Evolutionary conservation across 2,888 invertebrate genomes (phyloP), one percentile per base, ranked within the genome.

Genomic region (Pomacea canaliculata): DNA sequence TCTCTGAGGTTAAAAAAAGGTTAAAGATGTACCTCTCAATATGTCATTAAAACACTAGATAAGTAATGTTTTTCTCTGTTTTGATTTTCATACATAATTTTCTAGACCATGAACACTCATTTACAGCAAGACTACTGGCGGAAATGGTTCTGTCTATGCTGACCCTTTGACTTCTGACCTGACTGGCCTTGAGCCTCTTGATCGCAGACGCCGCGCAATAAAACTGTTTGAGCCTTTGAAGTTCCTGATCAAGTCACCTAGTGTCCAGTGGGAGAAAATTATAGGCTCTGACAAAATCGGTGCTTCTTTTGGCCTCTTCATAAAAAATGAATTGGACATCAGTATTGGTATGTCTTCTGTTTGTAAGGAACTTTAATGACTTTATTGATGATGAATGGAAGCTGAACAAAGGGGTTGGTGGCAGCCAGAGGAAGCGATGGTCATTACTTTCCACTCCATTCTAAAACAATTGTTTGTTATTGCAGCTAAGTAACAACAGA

Each of bases 301-400:
- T 12, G 86, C 84, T 4, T 83, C 85, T 0, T 85, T 86, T 74
- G 86, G 85, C 13, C 48, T 86, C 16, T 80, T 83, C 23, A 82
- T 85, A 77, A 80, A 83, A 48, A 86, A 86, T 72, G 74, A 81
- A 19, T 76, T 86, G 48, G 83, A 85, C 48, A 71, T 85, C 8
- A 77, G 80, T 60, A 80, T 85, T 70, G 80, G 86, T 86, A 16
- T 18, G 37, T 49, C 18, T 19, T 48, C 46, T 60, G 27, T 16
- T 16, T n/a, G 23, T 16, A 18, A 67, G 3, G 7, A 7, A 60
- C 60, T 5, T 60, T 60, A 18, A 60, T 19, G 16, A n/a, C 60
- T 18, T 37, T 37, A 37, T 5, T 37, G 37, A 37, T 37, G 37
- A 37, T 37, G 5, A 37, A 37, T 37, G 5, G 12, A 5, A 16